A percentile compares a stretch with the other conserved stretches of the same genome.
phyloP scores from a whole-genome alignment of 2,888 invertebrate species.

The Gisinianus flammeolus region DNA sequence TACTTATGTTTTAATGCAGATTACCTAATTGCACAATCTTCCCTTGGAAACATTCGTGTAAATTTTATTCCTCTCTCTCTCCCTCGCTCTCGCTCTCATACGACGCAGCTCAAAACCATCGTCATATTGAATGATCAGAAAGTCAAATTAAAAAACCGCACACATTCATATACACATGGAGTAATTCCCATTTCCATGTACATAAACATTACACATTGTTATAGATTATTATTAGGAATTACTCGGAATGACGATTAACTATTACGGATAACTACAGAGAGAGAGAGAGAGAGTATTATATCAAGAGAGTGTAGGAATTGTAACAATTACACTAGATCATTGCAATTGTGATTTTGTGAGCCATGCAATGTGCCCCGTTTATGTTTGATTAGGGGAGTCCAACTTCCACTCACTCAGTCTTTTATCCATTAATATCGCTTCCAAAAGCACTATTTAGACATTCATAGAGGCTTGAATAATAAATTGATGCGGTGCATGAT shows the following conservation, averaged over 20 bases:
- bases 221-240: not conserved
- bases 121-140: not conserved
- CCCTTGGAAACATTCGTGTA: not conserved
- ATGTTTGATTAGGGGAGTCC: slow-evolving; percentile 40
- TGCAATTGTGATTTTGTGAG: slow-evolving; percentile 33
- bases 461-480: slow-evolving; percentile 58
- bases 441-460: slow-evolving; percentile 53
- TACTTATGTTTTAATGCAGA: slow-evolving; percentile 30
- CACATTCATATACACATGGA: not conserved
- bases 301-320: slow-evolving; percentile 1
- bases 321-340: slow-evolving; percentile 35
- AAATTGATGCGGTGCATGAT: slow-evolving; percentile 52
- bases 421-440: slow-evolving; percentile 45
- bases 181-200: not conserved
- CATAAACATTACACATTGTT: not conserved
- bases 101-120: not conserved
- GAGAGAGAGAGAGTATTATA: not conserved
- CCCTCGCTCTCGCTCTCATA: not conserved
- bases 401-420: slow-evolving; percentile 38
- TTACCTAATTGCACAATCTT: slow-evolving; percentile 26
- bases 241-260: not conserved
- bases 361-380: slow-evolving; percentile 32
- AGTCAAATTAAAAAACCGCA: not conserved
- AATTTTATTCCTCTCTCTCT: not conserved
- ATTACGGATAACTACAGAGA: not conserved